Percentiles rank a stretch among this genome's conserved stretches.
These are phyloP conservation scores for Procavia capensis DNA, from an alignment of 2,113 vertebrate species.

Conservation along the genomic window DNA sequence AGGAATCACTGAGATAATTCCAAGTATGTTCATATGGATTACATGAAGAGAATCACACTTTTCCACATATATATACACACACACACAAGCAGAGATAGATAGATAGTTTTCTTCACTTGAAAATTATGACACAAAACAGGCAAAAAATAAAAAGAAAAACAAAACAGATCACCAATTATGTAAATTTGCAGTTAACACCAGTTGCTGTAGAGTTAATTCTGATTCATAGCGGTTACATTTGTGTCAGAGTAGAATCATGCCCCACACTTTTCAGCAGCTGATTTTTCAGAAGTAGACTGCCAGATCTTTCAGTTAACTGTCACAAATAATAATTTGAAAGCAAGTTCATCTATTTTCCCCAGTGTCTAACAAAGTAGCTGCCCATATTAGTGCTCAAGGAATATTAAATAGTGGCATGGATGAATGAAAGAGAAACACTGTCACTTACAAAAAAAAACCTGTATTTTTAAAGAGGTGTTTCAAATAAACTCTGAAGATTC, in stretches of 20 bases:
- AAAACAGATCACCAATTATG: not conserved
- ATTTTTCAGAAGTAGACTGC: not conserved
- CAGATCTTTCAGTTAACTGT: not conserved
- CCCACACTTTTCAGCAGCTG: not conserved
- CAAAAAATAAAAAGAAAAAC: too few species aligned
- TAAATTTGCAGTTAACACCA: not conserved
- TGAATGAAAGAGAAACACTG: conserved; percentile 19
- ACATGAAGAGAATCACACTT: not conserved
- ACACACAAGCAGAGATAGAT: too few species aligned
- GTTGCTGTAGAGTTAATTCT: not conserved
- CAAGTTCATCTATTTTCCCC: not conserved
- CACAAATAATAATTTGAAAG: not conserved
- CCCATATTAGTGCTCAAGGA: not conserved
- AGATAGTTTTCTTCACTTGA: not conserved
- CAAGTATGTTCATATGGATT: not conserved
- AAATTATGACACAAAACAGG: not conserved
- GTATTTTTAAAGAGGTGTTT: conserved; percentile 39
- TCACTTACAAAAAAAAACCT: not conserved
- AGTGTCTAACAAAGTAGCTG: not conserved
- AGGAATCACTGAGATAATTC: not conserved
- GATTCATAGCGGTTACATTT: not conserved
- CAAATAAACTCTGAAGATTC: conserved; percentile 43
- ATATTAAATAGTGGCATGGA: not conserved
- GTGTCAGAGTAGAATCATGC: too few species aligned
- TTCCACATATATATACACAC: too few species aligned